phyloP scores from a whole-genome alignment of 1,140 invertebrate genomes.

The Chymomyza costata region DNA sequence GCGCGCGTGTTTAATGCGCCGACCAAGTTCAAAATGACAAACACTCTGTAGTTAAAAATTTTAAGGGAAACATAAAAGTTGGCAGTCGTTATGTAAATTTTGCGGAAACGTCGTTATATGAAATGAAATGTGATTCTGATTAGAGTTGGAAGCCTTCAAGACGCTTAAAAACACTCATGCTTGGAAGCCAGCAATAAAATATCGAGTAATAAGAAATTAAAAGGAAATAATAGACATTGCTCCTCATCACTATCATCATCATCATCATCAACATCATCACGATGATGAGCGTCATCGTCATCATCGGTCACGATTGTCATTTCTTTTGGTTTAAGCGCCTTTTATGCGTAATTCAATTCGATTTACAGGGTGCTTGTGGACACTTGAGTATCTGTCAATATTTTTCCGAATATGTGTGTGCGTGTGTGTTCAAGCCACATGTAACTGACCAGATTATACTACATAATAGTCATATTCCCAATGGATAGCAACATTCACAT shows the following conservation, averaged over 20 bases:
- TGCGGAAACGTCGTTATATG: neutral
- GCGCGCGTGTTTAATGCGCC: no score
- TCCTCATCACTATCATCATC: no score
- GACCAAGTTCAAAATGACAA: no score
- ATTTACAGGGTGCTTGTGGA: slow-evolving; percentile 70
- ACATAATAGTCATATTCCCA: slow-evolving; percentile 19
- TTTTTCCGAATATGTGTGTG: slow-evolving; percentile 14
- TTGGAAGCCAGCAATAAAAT: no score
- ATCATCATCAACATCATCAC: slow-evolving; percentile 29
- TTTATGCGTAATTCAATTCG: slow-evolving; percentile 71
- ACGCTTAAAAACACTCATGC: neutral
- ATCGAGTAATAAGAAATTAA: slow-evolving; percentile 66
- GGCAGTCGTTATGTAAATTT: neutral
- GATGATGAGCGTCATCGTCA: slow-evolving; percentile 22
- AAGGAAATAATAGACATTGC: slow-evolving; percentile 54
- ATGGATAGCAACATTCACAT: neutral
- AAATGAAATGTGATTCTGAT: neutral
- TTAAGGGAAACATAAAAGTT: neutral
- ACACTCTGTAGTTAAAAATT: no score
- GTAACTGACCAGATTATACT: slow-evolving; percentile 66
- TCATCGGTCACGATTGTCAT: slow-evolving; percentile 39
- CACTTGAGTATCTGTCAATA: slow-evolving; percentile 71
- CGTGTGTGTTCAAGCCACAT: slow-evolving; percentile 23
- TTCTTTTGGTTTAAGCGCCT: slow-evolving; percentile 67
- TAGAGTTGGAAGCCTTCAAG: no score